phyloP scores from a whole-genome alignment of 2,797 vertebrate genomes.

The Macropodus opercularis region DNA sequence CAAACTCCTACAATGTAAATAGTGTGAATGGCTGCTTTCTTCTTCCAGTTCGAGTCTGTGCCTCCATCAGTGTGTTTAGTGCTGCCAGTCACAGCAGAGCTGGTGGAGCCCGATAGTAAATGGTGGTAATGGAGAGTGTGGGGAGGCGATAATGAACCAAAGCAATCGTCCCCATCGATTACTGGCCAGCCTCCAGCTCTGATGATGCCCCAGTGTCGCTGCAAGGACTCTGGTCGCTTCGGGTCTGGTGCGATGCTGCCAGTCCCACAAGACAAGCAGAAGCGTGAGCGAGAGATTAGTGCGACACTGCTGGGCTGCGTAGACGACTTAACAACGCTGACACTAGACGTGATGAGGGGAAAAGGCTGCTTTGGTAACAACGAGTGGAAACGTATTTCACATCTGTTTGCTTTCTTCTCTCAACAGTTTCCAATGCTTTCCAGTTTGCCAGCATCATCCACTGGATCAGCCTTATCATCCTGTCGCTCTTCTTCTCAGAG shows the following conservation, averaged over 20 bases:
- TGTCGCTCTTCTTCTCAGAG: conserved; percentile 98
- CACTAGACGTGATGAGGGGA: too few species aligned
- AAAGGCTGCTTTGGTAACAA: too few species aligned
- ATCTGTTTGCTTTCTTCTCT: conserved; percentile 30
- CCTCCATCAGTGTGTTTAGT: conserved; percentile 15
- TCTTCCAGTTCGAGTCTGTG: conserved; percentile 1
- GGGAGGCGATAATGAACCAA: conserved; percentile 68
- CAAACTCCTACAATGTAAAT: conserved; percentile 98
- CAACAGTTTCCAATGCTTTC: conserved; percentile 92
- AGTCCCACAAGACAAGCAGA: conserved; percentile 52
- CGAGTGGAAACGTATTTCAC: not conserved
- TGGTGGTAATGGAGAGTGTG: conserved; percentile 56
- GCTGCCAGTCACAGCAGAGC: conserved; percentile 27
- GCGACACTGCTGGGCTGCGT: conserved; percentile 27
- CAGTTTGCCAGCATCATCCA: conserved; percentile 97
- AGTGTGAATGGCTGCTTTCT: conserved; percentile 26
- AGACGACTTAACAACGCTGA: conserved; percentile 49
- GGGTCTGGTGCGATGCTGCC: conserved; percentile 58
- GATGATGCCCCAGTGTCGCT: conserved; percentile 50
- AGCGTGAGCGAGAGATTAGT: conserved; percentile 32
- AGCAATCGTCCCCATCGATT: conserved; percentile 63
- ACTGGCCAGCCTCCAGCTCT: conserved; percentile 58
- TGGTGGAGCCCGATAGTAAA: conserved; percentile 45
- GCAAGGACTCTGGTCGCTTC: conserved; percentile 43
- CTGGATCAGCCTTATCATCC: conserved; percentile 98